Conservation (phyloP, 2,797 vertebrate species). For the Pangasius larnaudii region DNA sequence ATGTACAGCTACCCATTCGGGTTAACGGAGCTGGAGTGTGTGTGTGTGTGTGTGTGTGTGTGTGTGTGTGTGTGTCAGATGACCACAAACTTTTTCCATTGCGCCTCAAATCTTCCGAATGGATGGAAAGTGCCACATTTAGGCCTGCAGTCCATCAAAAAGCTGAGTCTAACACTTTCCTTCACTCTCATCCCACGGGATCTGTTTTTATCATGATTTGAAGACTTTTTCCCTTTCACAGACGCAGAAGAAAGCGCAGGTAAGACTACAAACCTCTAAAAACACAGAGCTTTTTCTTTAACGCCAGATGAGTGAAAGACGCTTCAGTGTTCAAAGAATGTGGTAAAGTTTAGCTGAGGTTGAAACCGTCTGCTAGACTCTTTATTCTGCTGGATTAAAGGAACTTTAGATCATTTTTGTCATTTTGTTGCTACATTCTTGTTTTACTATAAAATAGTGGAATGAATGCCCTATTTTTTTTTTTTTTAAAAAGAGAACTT, state of each 20-base stretch:
- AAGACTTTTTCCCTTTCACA: background rate
- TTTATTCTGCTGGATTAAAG: background rate
- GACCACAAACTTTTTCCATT: conserved; percentile 51
- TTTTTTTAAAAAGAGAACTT: background rate
- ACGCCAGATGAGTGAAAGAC: background rate
- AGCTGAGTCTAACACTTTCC: background rate
- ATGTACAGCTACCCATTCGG: conserved; percentile 2
- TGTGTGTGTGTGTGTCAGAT: conserved; percentile 41
- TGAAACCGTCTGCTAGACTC: background rate
- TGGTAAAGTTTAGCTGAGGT: background rate
- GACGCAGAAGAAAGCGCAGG: conserved; percentile 9
- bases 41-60: background rate
- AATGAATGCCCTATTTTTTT: background rate
- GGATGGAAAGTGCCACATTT: conserved; percentile 31
- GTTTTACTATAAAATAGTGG: background rate
- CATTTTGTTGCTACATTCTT: background rate
- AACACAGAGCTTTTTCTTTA: background rate
- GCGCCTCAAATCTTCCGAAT: conserved; percentile 41
- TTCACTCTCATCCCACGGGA: background rate
- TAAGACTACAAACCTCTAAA: conserved; percentile 18
- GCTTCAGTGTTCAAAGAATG: background rate
- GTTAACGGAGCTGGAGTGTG: background rate
- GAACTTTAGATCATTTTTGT: background rate
- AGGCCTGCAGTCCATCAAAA: conserved; percentile 33
- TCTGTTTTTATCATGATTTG: conserved; percentile 18